phyloP scores from a whole-genome alignment of 2,113 vertebrate genomes.

The Otis tarda region DNA sequence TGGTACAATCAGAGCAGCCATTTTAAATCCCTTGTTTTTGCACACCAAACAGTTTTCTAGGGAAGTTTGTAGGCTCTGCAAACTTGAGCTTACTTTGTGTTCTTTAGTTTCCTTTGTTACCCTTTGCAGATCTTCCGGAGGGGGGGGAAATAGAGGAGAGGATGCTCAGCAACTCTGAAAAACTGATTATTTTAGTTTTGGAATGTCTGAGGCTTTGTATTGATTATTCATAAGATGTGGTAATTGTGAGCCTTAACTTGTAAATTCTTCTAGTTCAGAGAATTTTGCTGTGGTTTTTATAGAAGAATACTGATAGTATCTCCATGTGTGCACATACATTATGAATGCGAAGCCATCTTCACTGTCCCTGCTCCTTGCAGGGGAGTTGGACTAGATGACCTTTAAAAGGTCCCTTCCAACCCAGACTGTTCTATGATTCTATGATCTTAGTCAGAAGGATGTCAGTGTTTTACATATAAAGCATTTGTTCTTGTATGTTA shows the following conservation, averaged over 20 bases:
- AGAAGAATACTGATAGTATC: not conserved
- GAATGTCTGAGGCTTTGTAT: not conserved
- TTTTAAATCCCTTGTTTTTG: not conserved
- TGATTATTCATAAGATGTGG: not conserved
- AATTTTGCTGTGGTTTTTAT: not conserved
- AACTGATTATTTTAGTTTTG: not conserved
- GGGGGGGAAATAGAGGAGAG: not conserved
- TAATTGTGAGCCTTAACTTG: not conserved
- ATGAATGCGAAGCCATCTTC: not conserved
- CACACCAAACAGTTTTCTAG: not conserved
- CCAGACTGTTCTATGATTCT: too few species aligned
- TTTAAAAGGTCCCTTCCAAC: too few species aligned
- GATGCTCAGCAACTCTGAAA: not conserved
- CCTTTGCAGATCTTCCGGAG: not conserved
- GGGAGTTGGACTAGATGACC: too few species aligned
- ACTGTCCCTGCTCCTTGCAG: too few species aligned
- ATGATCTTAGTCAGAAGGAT: not conserved
- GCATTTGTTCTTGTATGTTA: not conserved
- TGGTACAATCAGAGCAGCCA: not conserved
- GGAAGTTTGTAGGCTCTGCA: not conserved
- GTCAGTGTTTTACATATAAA: not conserved
- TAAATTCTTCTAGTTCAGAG: not conserved
- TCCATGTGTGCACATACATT: not conserved
- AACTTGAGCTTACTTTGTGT: not conserved
- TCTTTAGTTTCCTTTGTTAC: not conserved